Base-by-base conservation (phyloP, 2,888 invertebrate species). In the Epiblema foenella region DNA sequence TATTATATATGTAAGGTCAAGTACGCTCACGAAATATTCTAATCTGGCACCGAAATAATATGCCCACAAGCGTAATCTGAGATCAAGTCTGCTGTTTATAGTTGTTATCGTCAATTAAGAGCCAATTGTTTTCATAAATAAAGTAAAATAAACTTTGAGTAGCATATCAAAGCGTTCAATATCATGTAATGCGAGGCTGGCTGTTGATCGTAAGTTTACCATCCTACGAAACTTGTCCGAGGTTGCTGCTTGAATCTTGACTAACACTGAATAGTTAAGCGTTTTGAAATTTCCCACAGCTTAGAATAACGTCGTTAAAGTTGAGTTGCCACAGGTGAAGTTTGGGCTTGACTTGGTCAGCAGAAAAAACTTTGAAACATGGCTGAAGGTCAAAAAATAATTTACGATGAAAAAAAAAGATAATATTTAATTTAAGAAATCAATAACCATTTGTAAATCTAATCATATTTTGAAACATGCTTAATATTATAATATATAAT, bases 251-350 rank as follows among this genome's bases (percentile, higher is more conserved):
- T 54, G 64, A 24, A 64, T 64, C 64, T 64, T 64, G 64, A 54
- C 64, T 64, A 54, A 64, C 54, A 9, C 24, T 39, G 64, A 64
- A 64, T 64, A 64, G 64, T 64, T 64, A 64, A 64, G 64, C 64
- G 64, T 64, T 64, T 64, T 54, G 54, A 52, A 64, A 64, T 54
- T 54, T 39, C 64, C 52, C 39, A 10, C 37, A 15, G 63, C 52
- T 54, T 54, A 54, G 52, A 15, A 64, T 54, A 54, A 64, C 52
- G 18, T 33, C 18, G 52, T 64, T 64, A n/a, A 20, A 20, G 52
- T 12, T 62, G n/a, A 42, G 8, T 42, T 60, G 7, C 11, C 20
- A 54, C 24, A 42, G 9, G 20, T 18, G 33, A 33, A 51, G 33
- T 62, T 60, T 18, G 12, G 29, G 8, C 17, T 62, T 12, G 46